Evolutionary conservation across 2,113 vertebrate genomes (phyloP).

Genomic region (Urocolius indicus): DNA sequence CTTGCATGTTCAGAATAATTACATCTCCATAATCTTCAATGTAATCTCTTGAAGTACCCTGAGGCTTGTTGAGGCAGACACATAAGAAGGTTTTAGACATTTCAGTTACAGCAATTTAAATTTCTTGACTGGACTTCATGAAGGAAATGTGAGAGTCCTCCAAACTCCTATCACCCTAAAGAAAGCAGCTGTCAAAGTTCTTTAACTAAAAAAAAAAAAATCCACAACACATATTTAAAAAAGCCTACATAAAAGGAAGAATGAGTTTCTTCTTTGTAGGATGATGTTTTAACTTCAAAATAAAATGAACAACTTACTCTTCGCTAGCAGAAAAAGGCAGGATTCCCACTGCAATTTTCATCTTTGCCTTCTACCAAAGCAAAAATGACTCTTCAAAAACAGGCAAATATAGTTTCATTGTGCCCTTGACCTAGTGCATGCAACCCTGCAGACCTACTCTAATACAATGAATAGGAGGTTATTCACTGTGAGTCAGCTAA

Average conservation of each 20-base stretch:
- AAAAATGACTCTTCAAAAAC: background rate
- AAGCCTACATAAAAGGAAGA: background rate
- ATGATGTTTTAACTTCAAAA: background rate
- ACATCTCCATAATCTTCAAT: background rate
- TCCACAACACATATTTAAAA: background rate
- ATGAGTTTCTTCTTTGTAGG: background rate
- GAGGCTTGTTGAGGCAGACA: background rate
- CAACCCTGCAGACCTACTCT: background rate
- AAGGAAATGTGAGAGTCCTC: constrained; percentile 7
- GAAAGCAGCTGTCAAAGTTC: background rate
- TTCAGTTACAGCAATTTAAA: background rate
- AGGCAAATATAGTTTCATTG: background rate
- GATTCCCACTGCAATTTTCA: background rate
- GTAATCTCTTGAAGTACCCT: background rate
- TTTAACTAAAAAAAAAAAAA: background rate
- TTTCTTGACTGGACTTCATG: background rate
- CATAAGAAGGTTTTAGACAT: background rate
- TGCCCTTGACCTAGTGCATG: background rate
- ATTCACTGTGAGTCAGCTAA: background rate
- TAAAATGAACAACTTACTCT: background rate
- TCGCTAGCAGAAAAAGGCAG: background rate
- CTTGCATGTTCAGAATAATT: background rate
- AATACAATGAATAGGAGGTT: background rate
- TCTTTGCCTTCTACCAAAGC: background rate
- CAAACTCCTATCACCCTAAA: background rate